phyloP scores from a whole-genome alignment of 2,113 vertebrate genomes.

The Phylloscopus trochiloides region DNA sequence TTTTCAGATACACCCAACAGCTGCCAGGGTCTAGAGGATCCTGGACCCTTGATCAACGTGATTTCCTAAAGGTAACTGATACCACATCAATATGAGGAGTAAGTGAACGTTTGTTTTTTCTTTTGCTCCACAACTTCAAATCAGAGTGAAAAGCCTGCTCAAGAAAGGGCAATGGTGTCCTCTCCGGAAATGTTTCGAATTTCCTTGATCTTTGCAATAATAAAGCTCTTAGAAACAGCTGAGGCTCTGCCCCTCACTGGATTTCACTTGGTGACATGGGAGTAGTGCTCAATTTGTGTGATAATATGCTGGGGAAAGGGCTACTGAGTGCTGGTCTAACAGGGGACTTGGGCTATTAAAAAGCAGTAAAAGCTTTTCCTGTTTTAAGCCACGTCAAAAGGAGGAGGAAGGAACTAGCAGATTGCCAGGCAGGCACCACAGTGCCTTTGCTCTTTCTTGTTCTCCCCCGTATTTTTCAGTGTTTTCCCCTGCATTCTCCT shows the following conservation, averaged over 20 bases:
- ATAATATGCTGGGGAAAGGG: not conserved
- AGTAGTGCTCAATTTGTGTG: not conserved
- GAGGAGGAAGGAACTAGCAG: not conserved
- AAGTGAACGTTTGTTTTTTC: not conserved
- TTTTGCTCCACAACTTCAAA: not conserved
- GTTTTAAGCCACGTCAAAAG: not conserved
- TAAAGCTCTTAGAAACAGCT: not conserved
- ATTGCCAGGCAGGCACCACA: not conserved
- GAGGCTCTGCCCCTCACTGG: not conserved
- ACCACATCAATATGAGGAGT: not conserved
- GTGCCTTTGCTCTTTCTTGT: not conserved
- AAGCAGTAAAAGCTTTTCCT: not conserved
- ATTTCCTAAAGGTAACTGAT: not conserved
- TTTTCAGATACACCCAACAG: not conserved
- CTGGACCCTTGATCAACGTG: not conserved
- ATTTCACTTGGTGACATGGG: not conserved
- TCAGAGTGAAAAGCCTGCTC: not conserved
- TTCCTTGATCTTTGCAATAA: not conserved
- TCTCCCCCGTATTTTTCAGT: not conserved
- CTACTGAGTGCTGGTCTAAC: not conserved
- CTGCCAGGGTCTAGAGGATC: not conserved
- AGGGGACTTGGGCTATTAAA: not conserved
- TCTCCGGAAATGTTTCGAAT: not conserved
- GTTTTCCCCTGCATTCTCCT: not conserved
- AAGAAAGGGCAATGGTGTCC: not conserved